Evolutionary conservation across 2,113 vertebrate species (phyloP), one percentile per base, ranked within the genome.

Genomic region (Fregata magnificens): DNA sequence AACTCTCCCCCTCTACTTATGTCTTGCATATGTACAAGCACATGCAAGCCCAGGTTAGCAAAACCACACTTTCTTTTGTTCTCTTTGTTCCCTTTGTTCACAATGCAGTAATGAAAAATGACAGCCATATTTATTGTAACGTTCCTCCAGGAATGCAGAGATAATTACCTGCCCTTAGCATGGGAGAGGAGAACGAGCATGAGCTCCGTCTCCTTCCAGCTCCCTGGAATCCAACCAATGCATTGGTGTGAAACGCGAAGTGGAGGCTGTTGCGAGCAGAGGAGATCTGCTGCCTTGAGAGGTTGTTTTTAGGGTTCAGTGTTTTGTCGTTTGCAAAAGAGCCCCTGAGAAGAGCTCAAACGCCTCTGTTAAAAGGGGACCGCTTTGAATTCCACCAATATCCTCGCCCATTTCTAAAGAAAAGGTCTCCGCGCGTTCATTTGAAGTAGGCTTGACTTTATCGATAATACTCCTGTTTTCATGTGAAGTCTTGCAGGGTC

Each of bases 61-160:
- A 92, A 95, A 69, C 44, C 93, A 38, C 76, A 82, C 86, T 95
- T 96, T 10, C 95, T 96, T 95, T 96, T 94, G 96, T 98, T 97
- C 97, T 79, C 95, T 96, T 96, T 95, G 91, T 96, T 98, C 93
- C 73, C 96, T 96, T 97, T 97, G 96, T 97, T 97, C 96, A 53
- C 84, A n/a, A 2, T 25, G 94, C 92, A 69, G 85, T 92, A 96
- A 96, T 92, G 92, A 96, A 96, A 97, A 97, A 89, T 93, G 96
- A 97, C 96, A 97, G 95, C 93, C 92, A 94, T 98, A 90, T 94
- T 97, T 97, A 97, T 95, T 93, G 96, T 88, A 93, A 95, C 90
- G 44, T 93, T 97, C 96, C 95, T 92, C 50, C 94, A 97, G 97
- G 97, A 98, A 97, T 79, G 96, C 95, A 91, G 95, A 95, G 92